Conservation (phyloP, 2,113 vertebrate genomes). For the Colaptes auratus region DNA sequence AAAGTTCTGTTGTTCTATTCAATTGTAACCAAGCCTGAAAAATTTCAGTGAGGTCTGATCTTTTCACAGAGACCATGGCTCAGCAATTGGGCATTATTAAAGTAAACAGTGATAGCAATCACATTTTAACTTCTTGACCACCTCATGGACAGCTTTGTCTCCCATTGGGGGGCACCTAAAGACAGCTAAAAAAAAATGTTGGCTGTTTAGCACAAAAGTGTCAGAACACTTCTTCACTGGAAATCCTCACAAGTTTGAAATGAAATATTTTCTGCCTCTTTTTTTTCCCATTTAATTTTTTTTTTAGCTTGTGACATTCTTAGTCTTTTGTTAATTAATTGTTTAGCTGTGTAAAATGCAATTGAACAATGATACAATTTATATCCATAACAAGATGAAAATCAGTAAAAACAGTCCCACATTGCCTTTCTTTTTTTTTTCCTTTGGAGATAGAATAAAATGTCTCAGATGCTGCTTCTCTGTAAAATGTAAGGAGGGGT, state of each 20-base stretch:
- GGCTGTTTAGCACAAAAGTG: neutral
- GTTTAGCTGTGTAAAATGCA: neutral
- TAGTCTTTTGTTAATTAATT: neutral
- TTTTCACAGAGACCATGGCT: neutral
- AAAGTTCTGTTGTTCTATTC: neutral
- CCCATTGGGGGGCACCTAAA: neutral
- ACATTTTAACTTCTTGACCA: neutral
- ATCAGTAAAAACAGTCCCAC: neutral
- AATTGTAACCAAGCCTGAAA: neutral
- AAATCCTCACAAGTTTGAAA: neutral
- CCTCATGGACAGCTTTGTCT: neutral
- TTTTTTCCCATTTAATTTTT: neutral
- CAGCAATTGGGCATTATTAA: neutral
- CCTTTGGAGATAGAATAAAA: neutral
- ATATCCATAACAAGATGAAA: neutral
- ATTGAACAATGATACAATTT: neutral
- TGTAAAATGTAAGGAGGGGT: neutral
- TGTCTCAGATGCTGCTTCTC: neutral
- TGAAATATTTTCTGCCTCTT: neutral
- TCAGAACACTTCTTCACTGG: neutral
- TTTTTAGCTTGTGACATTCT: neutral
- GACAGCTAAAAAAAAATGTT: neutral
- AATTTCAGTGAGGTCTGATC: neutral
- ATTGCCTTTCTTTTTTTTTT: neutral
- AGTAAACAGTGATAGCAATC: neutral